These are phyloP conservation scores for Epicauta chinensis DNA, from an alignment of 1,140 invertebrate genomes.

Conservation along the genomic window DNA sequence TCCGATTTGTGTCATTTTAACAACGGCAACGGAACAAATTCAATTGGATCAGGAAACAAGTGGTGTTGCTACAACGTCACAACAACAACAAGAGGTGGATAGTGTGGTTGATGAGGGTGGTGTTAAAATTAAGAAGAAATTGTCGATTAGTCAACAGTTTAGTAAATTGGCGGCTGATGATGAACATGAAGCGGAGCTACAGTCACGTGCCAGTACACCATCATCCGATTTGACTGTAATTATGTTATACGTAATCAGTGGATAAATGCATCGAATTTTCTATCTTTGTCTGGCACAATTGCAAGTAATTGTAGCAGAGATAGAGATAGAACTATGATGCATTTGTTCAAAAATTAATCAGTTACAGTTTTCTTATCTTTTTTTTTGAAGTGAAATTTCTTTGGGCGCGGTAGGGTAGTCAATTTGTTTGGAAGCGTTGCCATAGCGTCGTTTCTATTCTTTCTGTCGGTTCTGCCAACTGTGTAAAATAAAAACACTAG, in stretches of 20 bases:
- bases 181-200: conserved; percentile 29
- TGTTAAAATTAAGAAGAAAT: conserved; percentile 9
- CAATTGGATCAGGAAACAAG: conserved; percentile 25
- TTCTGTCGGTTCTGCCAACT: too few relatives aligned
- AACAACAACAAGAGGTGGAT: neutral
- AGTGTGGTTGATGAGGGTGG: neutral
- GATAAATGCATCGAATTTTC: neutral
- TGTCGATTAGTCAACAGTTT: conserved; percentile 25
- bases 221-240: conserved; percentile 25
- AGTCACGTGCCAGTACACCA: conserved; percentile 30
- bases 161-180: conserved; percentile 36
- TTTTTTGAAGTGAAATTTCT: too few relatives aligned
- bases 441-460: too few relatives aligned
- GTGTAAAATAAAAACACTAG: too few relatives aligned
- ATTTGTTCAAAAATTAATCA: too few relatives aligned
- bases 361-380: too few relatives aligned
- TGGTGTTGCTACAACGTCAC: neutral
- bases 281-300: too few relatives aligned
- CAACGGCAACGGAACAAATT: conserved; percentile 37
- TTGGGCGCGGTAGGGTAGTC: too few relatives aligned
- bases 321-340: too few relatives aligned
- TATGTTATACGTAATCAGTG: neutral
- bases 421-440: too few relatives aligned
- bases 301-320: too few relatives aligned
- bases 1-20: conserved; percentile 67